phyloP scores from a whole-genome alignment of 2,888 invertebrate genomes.

The Osmoderma eremita region DNA sequence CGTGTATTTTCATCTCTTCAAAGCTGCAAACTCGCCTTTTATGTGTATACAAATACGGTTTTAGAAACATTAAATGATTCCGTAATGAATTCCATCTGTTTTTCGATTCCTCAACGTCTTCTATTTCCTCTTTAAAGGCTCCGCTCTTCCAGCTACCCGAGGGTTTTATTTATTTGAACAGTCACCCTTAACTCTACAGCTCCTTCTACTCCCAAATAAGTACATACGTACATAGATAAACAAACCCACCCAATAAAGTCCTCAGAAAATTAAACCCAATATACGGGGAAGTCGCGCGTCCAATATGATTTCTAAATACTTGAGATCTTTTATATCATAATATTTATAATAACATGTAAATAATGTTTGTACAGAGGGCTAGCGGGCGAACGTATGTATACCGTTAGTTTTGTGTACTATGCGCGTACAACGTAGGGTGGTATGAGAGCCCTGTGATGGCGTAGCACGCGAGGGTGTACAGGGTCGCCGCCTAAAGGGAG shows the following conservation, averaged over 20 bases:
- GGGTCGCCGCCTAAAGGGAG: conserved; percentile 32
- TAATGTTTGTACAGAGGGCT: conserved; percentile 65
- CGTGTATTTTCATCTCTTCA: conserved; percentile 49
- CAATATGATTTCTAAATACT: conserved; percentile 44
- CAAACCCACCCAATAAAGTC: conserved; percentile 33
- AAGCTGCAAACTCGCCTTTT: conserved; percentile 49
- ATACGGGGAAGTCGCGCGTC: conserved; percentile 33
- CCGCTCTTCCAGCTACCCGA: conserved; percentile 29
- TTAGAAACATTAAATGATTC: conserved; percentile 48
- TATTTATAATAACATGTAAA: conserved; percentile 62
- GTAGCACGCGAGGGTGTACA: conserved; percentile 15
- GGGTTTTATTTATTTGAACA: conserved; percentile 35
- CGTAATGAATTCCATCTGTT: conserved; percentile 41
- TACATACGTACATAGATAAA: conserved; percentile 14
- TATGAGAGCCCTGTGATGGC: conserved; percentile 41
- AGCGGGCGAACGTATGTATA: conserved; percentile 47
- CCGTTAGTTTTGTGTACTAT: conserved; percentile 20
- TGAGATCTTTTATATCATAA: conserved; percentile 59
- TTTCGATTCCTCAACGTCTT: conserved; percentile 31
- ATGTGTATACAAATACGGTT: conserved; percentile 47
- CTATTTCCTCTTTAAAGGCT: conserved; percentile 27
- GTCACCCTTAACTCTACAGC: conserved; percentile 17
- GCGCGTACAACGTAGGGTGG: conserved; percentile 40
- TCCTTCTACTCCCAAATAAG: conserved; percentile 6
- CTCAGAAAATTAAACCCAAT: conserved; percentile 35